These are phyloP conservation scores for Urosaurus nigricauda DNA, from an alignment of 2,797 vertebrate species.

Conservation along the genomic window DNA sequence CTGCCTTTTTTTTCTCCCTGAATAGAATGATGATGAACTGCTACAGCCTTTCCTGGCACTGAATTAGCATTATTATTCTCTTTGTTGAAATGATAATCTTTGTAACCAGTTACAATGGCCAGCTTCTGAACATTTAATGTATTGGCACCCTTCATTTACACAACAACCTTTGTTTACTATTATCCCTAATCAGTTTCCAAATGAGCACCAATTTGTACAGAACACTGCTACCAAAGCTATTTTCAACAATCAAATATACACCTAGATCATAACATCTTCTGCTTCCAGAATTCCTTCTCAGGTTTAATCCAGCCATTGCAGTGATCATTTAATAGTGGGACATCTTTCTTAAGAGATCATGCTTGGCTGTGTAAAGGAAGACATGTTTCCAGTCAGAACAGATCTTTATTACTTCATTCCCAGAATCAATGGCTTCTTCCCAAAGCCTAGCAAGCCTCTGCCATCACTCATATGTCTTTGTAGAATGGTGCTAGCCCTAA, in stretches of 20 bases:
- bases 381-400: conserved; percentile 30
- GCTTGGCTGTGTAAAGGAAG: conserved; percentile 31
- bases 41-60: conserved; percentile 6
- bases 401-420: conserved; percentile 22
- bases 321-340: conserved; percentile 9
- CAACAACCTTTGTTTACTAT: conserved; percentile 59
- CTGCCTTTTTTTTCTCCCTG: conserved; percentile 37
- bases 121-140: conserved; percentile 62
- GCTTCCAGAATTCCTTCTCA: conserved; percentile 36
- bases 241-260: conserved; percentile 60
- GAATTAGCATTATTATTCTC: conserved; percentile 44
- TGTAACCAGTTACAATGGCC: conserved; percentile 60
- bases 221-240: conserved; percentile 66
- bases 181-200: conserved; percentile 62
- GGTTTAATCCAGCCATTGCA: conserved; percentile 51
- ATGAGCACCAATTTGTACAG: conserved; percentile 62
- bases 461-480: conserved; percentile 25
- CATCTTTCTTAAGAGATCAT: conserved; percentile 31
- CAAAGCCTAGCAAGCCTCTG: background rate
- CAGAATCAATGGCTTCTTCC: conserved; percentile 33
- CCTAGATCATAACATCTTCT: conserved; percentile 36
- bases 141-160: conserved; percentile 67
- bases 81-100: conserved; percentile 53
- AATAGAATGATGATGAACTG: conserved; percentile 56
- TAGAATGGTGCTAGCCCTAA: background rate